phyloP scores from a whole-genome alignment of 2,797 vertebrate species.

The Rhinoraja longicauda region DNA sequence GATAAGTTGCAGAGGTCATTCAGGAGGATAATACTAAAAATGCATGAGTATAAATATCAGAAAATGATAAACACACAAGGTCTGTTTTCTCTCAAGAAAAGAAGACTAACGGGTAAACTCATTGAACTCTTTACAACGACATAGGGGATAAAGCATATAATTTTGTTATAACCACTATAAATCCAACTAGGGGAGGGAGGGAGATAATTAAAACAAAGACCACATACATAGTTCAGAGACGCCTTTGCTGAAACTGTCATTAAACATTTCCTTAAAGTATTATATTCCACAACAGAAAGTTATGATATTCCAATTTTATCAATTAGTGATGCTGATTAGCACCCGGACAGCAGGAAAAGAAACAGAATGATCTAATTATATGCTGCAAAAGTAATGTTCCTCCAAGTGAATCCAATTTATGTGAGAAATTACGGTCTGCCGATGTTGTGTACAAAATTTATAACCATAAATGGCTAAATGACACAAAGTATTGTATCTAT shows the following conservation, averaged over 20 bases:
- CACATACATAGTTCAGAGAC: no score
- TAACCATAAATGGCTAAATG: not conserved
- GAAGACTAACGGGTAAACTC: no score
- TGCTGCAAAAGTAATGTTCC: not conserved
- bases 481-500: not conserved
- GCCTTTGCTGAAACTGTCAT: not conserved
- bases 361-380: not conserved
- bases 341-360: not conserved
- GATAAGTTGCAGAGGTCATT: no score
- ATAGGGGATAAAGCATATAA: no score
- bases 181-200: no score
- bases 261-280: not conserved
- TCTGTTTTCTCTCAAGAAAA: no score
- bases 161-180: no score
- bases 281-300: not conserved
- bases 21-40: no score
- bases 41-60: no score
- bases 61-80: no score
- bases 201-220: not conserved
- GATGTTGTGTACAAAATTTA: not conserved
- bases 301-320: not conserved
- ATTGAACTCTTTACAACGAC: no score
- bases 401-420: not conserved
- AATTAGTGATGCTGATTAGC: not conserved
- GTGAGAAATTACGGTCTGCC: not conserved